A percentile compares a stretch with the other conserved stretches of the same genome.
These are phyloP conservation scores for Geotrypetes seraphini DNA, from an alignment of 2,797 vertebrate species.

Conservation along the genomic window DNA sequence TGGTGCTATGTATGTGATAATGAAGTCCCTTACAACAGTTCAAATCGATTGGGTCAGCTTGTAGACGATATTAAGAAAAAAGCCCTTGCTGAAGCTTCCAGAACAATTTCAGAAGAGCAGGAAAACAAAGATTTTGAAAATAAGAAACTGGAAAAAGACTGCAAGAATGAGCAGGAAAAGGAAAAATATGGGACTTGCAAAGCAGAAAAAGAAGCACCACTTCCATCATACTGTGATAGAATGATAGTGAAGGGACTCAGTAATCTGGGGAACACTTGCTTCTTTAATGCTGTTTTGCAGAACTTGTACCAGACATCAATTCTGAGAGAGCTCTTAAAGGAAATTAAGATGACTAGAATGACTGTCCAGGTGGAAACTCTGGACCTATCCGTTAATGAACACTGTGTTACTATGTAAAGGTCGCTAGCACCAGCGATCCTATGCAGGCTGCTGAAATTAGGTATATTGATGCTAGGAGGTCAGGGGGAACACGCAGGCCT, in stretches of 20 bases:
- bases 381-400: conserved; percentile 44
- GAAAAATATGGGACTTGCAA: conserved; percentile 39
- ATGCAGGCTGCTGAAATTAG: too few species aligned
- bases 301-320: conserved; percentile 87
- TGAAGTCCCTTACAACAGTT: conserved; percentile 69
- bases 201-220: conserved; percentile 22
- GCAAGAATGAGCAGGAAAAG: conserved; percentile 53
- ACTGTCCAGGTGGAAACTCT: conserved; percentile 57
- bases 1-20: conserved; percentile 88
- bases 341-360: conserved; percentile 61
- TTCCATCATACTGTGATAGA: not conserved
- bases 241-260: conserved; percentile 80
- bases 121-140: conserved; percentile 43
- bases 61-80: conserved; percentile 74
- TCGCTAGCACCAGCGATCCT: too few species aligned
- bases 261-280: conserved; percentile 94
- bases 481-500: too few species aligned
- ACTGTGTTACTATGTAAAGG: too few species aligned
- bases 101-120: conserved; percentile 34
- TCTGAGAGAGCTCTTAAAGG: conserved; percentile 69
- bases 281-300: conserved; percentile 96
- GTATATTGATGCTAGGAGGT: too few species aligned
- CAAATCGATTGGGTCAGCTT: conserved; percentile 71
- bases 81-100: conserved; percentile 23
- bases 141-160: conserved; percentile 54